Conservation (phyloP, 2,888 invertebrate genomes). For the Drosophila cognata region DNA sequence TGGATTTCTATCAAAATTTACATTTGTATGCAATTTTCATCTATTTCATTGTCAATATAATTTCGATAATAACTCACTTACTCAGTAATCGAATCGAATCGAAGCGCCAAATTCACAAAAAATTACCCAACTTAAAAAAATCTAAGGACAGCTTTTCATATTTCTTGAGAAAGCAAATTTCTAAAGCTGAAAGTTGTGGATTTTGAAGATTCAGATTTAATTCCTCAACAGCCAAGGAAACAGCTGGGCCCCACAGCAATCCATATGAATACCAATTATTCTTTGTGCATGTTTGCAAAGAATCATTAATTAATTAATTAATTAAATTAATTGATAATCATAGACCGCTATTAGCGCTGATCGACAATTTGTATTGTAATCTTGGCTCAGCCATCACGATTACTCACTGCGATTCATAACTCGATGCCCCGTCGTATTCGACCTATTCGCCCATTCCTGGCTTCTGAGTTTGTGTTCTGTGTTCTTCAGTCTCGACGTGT, state of each 20-base stretch:
- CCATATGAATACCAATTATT: background rate
- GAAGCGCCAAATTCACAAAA: background rate
- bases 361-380: background rate
- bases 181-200: background rate
- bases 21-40: background rate
- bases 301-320: background rate
- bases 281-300: background rate
- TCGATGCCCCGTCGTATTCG: background rate
- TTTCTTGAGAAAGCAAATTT: background rate
- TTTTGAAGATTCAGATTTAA: background rate
- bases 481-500: slow-evolving; percentile 6
- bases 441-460: slow-evolving; percentile 1
- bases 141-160: background rate
- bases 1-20: background rate
- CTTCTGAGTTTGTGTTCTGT: background rate
- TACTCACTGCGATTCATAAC: background rate
- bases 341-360: background rate
- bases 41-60: background rate
- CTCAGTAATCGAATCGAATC: background rate
- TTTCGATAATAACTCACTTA: background rate
- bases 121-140: background rate
- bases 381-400: background rate
- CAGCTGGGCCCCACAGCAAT: too few relatives aligned
- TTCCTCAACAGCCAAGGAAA: too few relatives aligned
- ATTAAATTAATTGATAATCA: too few relatives aligned